A percentile compares a stretch with the other conserved stretches of the same genome.
These are phyloP conservation scores for Siniperca scherzeri DNA, from an alignment of 2,797 vertebrate species.

Conservation along the genomic window DNA sequence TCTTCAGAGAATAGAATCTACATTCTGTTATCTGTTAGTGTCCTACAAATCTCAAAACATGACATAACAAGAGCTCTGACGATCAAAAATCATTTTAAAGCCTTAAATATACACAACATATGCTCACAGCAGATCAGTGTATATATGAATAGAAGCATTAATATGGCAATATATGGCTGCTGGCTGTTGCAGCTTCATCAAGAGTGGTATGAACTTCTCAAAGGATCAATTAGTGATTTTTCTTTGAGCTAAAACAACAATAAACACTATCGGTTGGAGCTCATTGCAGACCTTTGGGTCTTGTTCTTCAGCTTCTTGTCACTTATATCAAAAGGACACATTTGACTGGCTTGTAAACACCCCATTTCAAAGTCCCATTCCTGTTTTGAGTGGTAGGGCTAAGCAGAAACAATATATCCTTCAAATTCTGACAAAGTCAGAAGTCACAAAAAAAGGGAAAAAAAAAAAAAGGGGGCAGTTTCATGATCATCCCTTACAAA, in stretches of 20 bases:
- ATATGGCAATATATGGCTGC: slow-evolving; percentile 6
- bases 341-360: slow-evolving; percentile 74
- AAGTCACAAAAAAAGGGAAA: slow-evolving; percentile 34
- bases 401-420: slow-evolving; percentile 72
- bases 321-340: slow-evolving; percentile 68
- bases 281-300: slow-evolving; percentile 55
- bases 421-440: slow-evolving; percentile 75
- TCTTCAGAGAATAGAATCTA: slow-evolving; percentile 47
- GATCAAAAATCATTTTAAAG: slow-evolving; percentile 31
- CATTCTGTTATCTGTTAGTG: slow-evolving; percentile 42
- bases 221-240: slow-evolving; percentile 43
- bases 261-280: slow-evolving; percentile 30
- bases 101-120: background rate
- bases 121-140: background rate
- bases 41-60: slow-evolving; percentile 38
- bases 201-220: slow-evolving; percentile 33
- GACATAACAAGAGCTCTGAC: slow-evolving; percentile 21
- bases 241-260: slow-evolving; percentile 50
- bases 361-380: slow-evolving; percentile 67
- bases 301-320: slow-evolving; percentile 52
- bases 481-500: slow-evolving; percentile 77
- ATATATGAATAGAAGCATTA: slow-evolving; percentile 12
- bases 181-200: slow-evolving; percentile 29
- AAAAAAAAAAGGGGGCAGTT: slow-evolving; percentile 56
- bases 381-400: slow-evolving; percentile 50